phyloP scores from a whole-genome alignment of 2,888 invertebrate species.

The Papilio protenor region DNA sequence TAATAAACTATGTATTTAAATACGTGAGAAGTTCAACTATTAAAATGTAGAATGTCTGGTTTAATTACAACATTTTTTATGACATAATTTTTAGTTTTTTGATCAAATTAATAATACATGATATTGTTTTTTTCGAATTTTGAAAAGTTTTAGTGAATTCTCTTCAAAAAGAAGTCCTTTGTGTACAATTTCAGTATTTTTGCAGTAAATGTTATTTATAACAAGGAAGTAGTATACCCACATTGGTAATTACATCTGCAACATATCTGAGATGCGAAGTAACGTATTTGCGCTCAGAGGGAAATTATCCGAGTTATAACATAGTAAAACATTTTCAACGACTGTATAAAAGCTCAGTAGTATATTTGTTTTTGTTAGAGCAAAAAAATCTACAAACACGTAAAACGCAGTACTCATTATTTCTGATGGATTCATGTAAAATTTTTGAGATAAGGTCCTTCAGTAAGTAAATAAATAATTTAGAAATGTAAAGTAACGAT shows the following conservation, averaged over 20 bases:
- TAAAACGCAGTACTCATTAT: background rate
- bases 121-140: too few relatives aligned
- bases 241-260: background rate
- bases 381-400: background rate
- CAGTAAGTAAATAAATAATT: background rate
- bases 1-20: background rate
- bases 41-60: background rate
- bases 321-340: background rate
- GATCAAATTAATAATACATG: too few relatives aligned
- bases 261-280: constrained; percentile 9
- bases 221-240: constrained; percentile 6
- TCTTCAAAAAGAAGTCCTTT: too few relatives aligned
- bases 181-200: background rate
- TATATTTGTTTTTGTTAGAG: background rate
- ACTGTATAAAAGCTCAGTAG: background rate
- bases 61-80: too few relatives aligned
- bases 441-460: background rate
- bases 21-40: background rate
- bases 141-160: too few relatives aligned
- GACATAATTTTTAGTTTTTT: too few relatives aligned
- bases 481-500: background rate
- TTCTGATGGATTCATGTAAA: background rate
- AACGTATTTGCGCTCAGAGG: constrained; percentile 15
- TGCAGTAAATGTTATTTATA: background rate
- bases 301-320: constrained; percentile 7